phyloP scores from a whole-genome alignment of 2,113 vertebrate genomes.

The Lutjanus erythropterus region DNA sequence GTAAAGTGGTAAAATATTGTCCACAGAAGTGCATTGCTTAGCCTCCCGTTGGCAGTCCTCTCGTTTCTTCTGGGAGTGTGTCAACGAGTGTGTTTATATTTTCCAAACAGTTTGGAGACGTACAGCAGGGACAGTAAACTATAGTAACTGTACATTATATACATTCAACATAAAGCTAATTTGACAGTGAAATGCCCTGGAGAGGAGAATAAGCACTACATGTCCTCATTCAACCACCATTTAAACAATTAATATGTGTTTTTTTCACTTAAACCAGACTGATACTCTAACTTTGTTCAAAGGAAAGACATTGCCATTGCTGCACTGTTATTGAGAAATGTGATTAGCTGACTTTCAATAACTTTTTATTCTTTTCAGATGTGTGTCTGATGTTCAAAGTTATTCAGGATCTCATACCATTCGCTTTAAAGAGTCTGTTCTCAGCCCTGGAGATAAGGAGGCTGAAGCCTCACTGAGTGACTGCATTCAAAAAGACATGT shows the following conservation, averaged over 20 bases:
- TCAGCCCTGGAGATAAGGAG: constrained; percentile 54
- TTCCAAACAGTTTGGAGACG: not conserved
- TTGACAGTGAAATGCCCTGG: not conserved
- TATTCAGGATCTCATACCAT: constrained; percentile 32
- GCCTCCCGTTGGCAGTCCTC: too few relatives aligned
- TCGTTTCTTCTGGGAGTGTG: too few relatives aligned
- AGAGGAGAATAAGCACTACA: not conserved
- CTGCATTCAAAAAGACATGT: constrained; percentile 47
- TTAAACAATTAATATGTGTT: not conserved
- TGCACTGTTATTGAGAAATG: constrained; percentile 16
- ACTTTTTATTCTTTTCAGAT: constrained; percentile 33
- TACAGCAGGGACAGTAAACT: not conserved
- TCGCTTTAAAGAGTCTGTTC: constrained; percentile 36
- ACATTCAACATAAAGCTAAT: constrained; percentile 14
- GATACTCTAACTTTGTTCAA: constrained; percentile 43
- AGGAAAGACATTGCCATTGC: constrained; percentile 1
- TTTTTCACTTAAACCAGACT: constrained; percentile 14
- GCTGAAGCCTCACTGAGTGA: constrained; percentile 28
- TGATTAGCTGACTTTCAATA: constrained; percentile 47
- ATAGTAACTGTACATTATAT: not conserved
- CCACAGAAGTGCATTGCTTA: too few relatives aligned
- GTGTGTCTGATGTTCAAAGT: constrained; percentile 50
- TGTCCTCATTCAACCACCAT: not conserved
- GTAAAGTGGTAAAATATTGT: too few relatives aligned
- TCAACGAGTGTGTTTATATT: too few relatives aligned